phyloP scores from a whole-genome alignment of 2,113 vertebrate species.

The Ciconia boyciana region DNA sequence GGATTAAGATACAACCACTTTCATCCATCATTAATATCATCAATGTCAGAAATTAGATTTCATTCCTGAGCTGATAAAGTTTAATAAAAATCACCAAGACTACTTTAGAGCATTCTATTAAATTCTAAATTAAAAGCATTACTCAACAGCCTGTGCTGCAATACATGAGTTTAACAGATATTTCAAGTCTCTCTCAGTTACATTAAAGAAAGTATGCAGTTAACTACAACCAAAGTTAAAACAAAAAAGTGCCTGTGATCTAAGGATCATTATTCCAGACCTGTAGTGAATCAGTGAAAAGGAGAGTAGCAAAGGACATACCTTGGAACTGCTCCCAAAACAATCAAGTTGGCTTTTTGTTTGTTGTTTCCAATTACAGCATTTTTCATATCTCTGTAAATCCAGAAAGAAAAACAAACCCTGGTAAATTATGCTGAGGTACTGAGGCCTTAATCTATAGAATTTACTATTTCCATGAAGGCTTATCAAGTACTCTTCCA shows the following conservation, averaged over 20 bases:
- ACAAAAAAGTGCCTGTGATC: slow-evolving; percentile 42
- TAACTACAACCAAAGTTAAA: slow-evolving; percentile 47
- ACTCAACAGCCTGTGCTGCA: slow-evolving; percentile 28
- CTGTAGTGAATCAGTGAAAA: slow-evolving; percentile 65
- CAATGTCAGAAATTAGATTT: background rate
- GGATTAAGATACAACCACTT: slow-evolving; percentile 18
- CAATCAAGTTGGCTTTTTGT: slow-evolving; percentile 99
- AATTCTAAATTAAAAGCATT: slow-evolving; percentile 31
- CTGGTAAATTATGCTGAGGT: slow-evolving; percentile 65
- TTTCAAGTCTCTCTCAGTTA: slow-evolving; percentile 19
- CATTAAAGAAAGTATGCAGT: slow-evolving; percentile 32
- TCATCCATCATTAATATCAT: background rate
- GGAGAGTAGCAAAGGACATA: slow-evolving; percentile 71
- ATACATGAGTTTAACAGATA: slow-evolving; percentile 26
- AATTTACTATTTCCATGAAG: slow-evolving; percentile 46
- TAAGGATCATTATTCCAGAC: slow-evolving; percentile 42
- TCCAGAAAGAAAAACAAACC: slow-evolving; percentile 73
- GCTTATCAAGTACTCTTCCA: slow-evolving; percentile 27
- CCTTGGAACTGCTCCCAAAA: slow-evolving; percentile 98
- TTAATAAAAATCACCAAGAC: background rate
- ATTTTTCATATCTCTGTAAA: slow-evolving; percentile 99
- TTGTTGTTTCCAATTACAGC: slow-evolving; percentile 99
- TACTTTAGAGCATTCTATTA: background rate
- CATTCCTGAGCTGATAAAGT: background rate
- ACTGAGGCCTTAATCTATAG: slow-evolving; percentile 65